Evolutionary conservation across 1,140 invertebrate species (phyloP).

Genomic region (Berghia stephanieae): DNA sequence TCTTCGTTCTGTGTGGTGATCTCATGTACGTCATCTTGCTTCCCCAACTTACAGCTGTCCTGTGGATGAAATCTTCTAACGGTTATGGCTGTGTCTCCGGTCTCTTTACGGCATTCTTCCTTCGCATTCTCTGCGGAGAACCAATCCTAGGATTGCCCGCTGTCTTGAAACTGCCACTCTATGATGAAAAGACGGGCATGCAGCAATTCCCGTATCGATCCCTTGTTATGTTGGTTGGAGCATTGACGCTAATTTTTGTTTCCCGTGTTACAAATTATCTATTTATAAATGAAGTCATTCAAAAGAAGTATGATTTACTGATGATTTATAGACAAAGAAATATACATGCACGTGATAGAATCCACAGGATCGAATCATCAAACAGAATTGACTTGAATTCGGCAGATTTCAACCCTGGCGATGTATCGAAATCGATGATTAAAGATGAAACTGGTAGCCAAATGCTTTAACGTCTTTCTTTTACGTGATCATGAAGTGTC

Average conservation of each 20-base stretch:
- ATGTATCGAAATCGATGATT: no score
- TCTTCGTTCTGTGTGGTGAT: constrained; percentile 52
- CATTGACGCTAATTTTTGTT: constrained; percentile 35
- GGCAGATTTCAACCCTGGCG: no score
- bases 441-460: no score
- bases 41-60: constrained; percentile 45
- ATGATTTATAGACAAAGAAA: constrained; percentile 13
- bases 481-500: no score
- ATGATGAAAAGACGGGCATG: constrained; percentile 72
- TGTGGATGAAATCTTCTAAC: constrained; percentile 73
- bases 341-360: no score
- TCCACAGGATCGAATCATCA: no score
- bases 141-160: constrained; percentile 81
- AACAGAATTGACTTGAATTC: no score
- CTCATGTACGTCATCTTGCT: constrained; percentile 52
- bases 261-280: constrained; percentile 39
- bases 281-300: constrained; percentile 31
- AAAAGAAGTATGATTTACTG: constrained; percentile 24
- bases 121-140: constrained; percentile 88
- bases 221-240: constrained; percentile 40
- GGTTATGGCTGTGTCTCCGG: constrained; percentile 87
- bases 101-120: constrained; percentile 85
- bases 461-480: no score
- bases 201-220: constrained; percentile 54
- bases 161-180: constrained; percentile 85